Evolutionary conservation across 1,140 invertebrate species (phyloP).

Genomic region (Leptopilina clavipes): DNA sequence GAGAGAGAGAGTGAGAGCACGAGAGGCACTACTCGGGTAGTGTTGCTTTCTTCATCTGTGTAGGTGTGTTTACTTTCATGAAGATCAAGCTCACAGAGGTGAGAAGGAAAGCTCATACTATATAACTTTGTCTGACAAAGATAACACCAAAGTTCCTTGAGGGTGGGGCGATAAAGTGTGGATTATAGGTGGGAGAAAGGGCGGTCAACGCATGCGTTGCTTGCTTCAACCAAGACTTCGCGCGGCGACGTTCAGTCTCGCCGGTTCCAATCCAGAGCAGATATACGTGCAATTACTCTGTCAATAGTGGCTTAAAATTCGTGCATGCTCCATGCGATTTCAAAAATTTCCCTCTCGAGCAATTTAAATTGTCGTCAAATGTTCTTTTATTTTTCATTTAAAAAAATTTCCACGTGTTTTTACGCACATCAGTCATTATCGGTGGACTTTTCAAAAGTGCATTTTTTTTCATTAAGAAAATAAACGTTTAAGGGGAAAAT

Average conservation of each 20-base stretch:
- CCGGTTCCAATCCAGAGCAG: slow-evolving; percentile 66
- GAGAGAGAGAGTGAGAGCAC: background rate
- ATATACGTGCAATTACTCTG: slow-evolving; percentile 67
- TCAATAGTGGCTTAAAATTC: slow-evolving; percentile 60
- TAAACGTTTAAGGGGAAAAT: too few species aligned
- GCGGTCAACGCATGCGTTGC: slow-evolving; percentile 57
- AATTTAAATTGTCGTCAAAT: too few species aligned
- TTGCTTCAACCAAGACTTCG: slow-evolving; percentile 57
- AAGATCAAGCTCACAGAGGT: slow-evolving; percentile 16
- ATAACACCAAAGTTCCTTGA: slow-evolving; percentile 6
- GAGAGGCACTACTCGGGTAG: background rate
- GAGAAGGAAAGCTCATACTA: slow-evolving; percentile 1
- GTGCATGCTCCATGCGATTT: background rate
- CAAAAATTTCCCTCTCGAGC: too few species aligned
- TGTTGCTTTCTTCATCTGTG: slow-evolving; percentile 21
- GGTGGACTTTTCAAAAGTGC: too few species aligned
- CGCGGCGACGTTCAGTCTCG: slow-evolving; percentile 71
- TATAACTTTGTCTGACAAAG: background rate
- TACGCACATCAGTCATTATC: too few species aligned
- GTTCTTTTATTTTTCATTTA: too few species aligned
- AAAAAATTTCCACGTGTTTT: too few species aligned
- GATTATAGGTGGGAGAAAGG: slow-evolving; percentile 38
- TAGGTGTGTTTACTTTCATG: slow-evolving; percentile 5
- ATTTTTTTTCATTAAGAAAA: too few species aligned
- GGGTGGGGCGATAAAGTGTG: slow-evolving; percentile 25